A percentile compares a stretch with the other conserved stretches of the same genome.
Evolutionary conservation across 53 echinoderm and acorn worm genomes (phyloP).

Genomic region (Apostichopus leukothele): DNA sequence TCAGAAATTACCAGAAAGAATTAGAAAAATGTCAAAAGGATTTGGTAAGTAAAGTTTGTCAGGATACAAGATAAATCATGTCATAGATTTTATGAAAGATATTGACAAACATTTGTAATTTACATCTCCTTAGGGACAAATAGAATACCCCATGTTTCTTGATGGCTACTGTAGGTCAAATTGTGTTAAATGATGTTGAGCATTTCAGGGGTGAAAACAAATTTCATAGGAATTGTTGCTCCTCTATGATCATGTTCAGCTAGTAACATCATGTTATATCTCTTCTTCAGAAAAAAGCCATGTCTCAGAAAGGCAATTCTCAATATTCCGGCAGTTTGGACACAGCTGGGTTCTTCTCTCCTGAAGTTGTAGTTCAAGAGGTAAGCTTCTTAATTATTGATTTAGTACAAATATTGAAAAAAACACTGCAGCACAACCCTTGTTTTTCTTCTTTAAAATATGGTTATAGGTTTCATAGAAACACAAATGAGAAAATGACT

Average conservation of each 20-base stretch:
- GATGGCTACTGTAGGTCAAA: too few species aligned
- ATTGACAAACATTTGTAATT: too few species aligned
- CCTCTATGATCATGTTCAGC: neutral
- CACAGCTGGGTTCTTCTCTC: constrained; percentile 35
- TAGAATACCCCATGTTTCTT: too few species aligned
- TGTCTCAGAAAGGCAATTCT: constrained; percentile 20
- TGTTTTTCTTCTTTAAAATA: too few species aligned
- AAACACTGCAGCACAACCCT: neutral
- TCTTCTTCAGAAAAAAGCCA: neutral
- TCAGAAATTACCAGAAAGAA: constrained; percentile 77
- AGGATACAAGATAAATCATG: too few species aligned
- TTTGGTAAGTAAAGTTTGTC: constrained; percentile 59
- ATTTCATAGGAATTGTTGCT: too few species aligned
- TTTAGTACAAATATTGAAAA: neutral
- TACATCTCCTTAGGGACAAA: too few species aligned
- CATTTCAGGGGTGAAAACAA: too few species aligned
- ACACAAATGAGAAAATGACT: too few species aligned
- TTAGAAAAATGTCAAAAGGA: constrained; percentile 75
- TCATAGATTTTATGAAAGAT: too few species aligned
- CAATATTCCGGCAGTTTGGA: constrained; percentile 37
- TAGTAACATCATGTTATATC: neutral
- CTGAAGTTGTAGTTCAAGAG: constrained; percentile 22
- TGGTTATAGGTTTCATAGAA: too few species aligned
- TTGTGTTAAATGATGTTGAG: too few species aligned
- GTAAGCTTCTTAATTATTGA: neutral